Percentiles rank a stretch among this genome's conserved stretches.
phyloP scores from a whole-genome alignment of 2,797 vertebrate species.

The Lagodon rhomboides region DNA sequence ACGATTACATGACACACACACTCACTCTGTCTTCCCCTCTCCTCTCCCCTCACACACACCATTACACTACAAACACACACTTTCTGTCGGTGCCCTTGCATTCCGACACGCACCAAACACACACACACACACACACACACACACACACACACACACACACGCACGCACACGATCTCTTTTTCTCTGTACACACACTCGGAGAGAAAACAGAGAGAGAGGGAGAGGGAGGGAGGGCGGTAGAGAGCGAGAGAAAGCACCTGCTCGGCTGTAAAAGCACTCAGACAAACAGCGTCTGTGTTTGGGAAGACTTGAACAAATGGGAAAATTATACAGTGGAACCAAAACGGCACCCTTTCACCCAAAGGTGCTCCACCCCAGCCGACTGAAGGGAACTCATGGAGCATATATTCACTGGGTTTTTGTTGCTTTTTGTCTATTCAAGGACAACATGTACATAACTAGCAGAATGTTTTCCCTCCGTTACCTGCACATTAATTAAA shows the following conservation, averaged over 20 bases:
- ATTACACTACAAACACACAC: slow-evolving; percentile 49
- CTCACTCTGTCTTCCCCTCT: slow-evolving; percentile 25
- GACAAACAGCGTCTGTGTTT: slow-evolving; percentile 78
- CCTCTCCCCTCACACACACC: slow-evolving; percentile 26
- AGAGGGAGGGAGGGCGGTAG: slow-evolving; percentile 8
- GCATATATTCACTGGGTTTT: background rate
- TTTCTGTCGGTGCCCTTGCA: slow-evolving; percentile 25
- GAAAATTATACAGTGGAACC: slow-evolving; percentile 81
- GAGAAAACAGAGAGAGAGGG: slow-evolving; percentile 13
- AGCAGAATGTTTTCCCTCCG: too few relatives aligned
- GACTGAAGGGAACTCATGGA: slow-evolving; percentile 13
- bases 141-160: too few relatives aligned
- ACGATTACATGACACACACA: slow-evolving; percentile 34
- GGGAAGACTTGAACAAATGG: slow-evolving; percentile 78
- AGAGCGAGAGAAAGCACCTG: slow-evolving; percentile 71
- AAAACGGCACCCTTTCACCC: slow-evolving; percentile 56
- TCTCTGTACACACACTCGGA: slow-evolving; percentile 29
- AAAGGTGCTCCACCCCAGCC: slow-evolving; percentile 44
- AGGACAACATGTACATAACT: background rate
- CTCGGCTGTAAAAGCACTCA: slow-evolving; percentile 73
- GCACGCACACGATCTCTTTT: slow-evolving; percentile 35
- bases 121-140: background rate
- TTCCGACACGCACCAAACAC: slow-evolving; percentile 20
- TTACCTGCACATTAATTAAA: background rate
- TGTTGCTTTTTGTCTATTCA: background rate